Evolutionary conservation across 2,888 invertebrate species (phyloP), one percentile per base, ranked within the genome.

Genomic region (Caenorhabditis imperialis): DNA sequence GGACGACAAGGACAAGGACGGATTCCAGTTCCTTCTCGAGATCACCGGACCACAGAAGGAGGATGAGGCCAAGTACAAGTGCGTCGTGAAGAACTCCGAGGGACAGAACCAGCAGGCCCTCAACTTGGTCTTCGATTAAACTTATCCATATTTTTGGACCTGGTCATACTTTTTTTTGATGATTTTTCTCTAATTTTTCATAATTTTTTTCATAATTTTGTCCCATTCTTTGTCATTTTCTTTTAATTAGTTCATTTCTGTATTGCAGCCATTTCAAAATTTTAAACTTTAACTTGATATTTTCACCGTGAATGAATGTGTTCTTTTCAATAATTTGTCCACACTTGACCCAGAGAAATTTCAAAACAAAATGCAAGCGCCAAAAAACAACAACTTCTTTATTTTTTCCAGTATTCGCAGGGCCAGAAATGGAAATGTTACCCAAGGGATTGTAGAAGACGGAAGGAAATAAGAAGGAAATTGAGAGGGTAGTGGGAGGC

Each of bases 31-130:
- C 70, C 60, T 84, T 48, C 78, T 86, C 42, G 87, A 87, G 67
- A 87, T 87, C 78, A 55, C 54, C 61, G 85, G 84, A 22, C 87
- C 87, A 35, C 67, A 77, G 50, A 87, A 87, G 78, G 86, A 86
- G n/a, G 87, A 87, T 65, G 84, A 87, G 60, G 87, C 87, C 60
- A 86, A 87, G 71, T 85, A 85, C 78, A 84, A 84, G 63, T 84
- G 83, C 60, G 73, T 85, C 65, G 82, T 88, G 50, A 84, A 85
- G 79, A 88, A 88, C 77, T 80, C 83, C 33, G 88, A 88, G 62
- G 88, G 88, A 22, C 81, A 81, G 54, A 88, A 88, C 78, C 85
- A 85, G 50, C 88, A 88, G 71, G 80, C 86, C 12, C 79, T 88
- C 48, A 88, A 88, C 75, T 76, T 88, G 44, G 80, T 79, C 37